These are phyloP conservation scores for Brachionichthys hirsutus DNA, from an alignment of 2,113 vertebrate genomes.

Conservation along the genomic window DNA sequence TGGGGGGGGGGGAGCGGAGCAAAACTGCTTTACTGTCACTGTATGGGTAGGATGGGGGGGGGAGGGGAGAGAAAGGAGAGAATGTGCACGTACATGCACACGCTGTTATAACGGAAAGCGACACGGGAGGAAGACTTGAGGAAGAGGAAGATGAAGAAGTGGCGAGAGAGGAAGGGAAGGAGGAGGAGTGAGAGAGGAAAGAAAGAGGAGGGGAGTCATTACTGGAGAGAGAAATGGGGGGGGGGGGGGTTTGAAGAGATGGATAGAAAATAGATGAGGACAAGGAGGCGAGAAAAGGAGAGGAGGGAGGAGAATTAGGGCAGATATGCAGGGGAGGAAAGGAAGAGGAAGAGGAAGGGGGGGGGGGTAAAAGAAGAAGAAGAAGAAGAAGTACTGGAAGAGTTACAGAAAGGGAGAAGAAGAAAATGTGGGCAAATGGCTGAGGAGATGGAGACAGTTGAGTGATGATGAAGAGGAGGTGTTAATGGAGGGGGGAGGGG, in stretches of 20 bases:
- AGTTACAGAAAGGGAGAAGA: not conserved
- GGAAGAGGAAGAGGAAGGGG: not conserved
- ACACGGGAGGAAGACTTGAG: constrained; percentile 13
- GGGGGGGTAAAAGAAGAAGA: not conserved
- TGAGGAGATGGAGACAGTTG: constrained; percentile 16
- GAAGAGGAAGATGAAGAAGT: constrained; percentile 9
- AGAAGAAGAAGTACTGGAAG: not conserved
- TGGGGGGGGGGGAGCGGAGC: constrained; percentile 36
- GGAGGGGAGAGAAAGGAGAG: constrained; percentile 54
- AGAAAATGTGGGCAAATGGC: constrained; percentile 1
- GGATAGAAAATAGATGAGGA: not conserved
- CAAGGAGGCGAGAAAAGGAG: constrained; percentile 3
- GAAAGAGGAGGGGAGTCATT: not conserved
- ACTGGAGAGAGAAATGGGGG: constrained; percentile 2
- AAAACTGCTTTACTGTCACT: constrained; percentile 48
- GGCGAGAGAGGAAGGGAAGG: constrained; percentile 10
- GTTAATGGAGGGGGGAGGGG: constrained; percentile 19
- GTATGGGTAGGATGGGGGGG: constrained; percentile 44
- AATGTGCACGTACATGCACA: constrained; percentile 11
- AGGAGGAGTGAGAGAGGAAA: constrained; percentile 16
- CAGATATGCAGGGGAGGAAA: constrained; percentile 30
- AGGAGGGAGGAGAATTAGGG: constrained; percentile 28
- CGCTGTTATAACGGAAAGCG: constrained; percentile 40
- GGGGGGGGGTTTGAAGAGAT: not conserved
- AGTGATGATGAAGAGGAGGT: constrained; percentile 29